These are phyloP conservation scores for Lates japonicus DNA, from an alignment of 2,797 vertebrate species.

Conservation along the genomic window DNA sequence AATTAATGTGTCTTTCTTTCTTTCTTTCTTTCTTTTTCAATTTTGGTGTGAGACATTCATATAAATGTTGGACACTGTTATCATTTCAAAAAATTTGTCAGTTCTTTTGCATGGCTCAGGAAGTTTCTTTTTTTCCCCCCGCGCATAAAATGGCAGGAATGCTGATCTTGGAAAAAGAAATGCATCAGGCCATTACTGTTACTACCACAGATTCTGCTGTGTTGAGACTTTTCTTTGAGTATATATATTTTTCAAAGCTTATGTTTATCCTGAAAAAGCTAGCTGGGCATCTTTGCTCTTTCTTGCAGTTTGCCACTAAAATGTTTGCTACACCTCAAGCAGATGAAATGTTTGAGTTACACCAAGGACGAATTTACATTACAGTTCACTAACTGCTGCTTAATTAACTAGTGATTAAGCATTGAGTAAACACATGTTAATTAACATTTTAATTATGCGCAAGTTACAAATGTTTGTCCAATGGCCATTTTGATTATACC, in stretches of 20 bases:
- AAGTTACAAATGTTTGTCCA: constrained; percentile 7
- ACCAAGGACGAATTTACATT: not conserved
- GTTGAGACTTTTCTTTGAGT: constrained; percentile 17
- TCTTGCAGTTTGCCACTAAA: not conserved
- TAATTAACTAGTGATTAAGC: constrained; percentile 10
- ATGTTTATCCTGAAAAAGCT: constrained; percentile 14
- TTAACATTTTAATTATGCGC: constrained; percentile 25
- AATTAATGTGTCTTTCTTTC: too few species aligned
- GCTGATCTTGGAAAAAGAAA: constrained; percentile 36
- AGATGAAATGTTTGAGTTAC: not conserved
- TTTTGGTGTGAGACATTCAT: not conserved
- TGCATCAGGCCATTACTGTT: not conserved
- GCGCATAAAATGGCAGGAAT: constrained; percentile 15
- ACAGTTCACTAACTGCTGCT: constrained; percentile 19
- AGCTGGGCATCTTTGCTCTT: constrained; percentile 1
- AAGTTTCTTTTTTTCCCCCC: not conserved
- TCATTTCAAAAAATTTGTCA: not conserved
- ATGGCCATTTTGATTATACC: constrained; percentile 6
- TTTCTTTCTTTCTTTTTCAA: not conserved
- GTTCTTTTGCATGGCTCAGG: constrained; percentile 15
- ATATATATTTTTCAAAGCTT: constrained; percentile 13
- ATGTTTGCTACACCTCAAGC: constrained; percentile 3
- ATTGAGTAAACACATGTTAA: not conserved
- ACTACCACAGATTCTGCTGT: not conserved
- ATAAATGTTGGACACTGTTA: constrained; percentile 8